A percentile compares a stretch with the other conserved stretches of the same genome.
Conservation (phyloP, 2,797 vertebrate species). For the Myotis pilosus region DNA sequence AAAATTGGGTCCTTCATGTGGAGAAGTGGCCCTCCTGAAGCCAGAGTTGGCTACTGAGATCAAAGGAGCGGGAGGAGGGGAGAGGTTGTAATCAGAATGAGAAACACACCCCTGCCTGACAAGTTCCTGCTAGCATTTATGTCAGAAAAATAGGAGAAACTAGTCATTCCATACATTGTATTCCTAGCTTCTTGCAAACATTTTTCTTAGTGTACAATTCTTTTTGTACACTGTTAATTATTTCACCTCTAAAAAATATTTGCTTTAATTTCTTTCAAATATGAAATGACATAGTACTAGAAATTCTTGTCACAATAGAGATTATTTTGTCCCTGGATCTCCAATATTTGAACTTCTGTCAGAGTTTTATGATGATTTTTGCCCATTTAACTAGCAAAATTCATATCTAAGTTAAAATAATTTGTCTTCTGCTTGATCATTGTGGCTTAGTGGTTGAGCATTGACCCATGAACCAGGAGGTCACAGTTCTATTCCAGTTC, state of each 20-base stretch:
- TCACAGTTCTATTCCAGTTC: too few species aligned
- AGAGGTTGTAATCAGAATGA: not conserved
- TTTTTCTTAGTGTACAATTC: not conserved
- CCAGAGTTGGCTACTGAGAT: not conserved
- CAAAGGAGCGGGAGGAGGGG: not conserved
- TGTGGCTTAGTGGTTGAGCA: too few species aligned
- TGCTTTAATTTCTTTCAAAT: not conserved
- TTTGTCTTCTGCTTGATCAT: not conserved
- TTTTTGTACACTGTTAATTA: conserved; percentile 18
- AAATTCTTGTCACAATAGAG: not conserved
- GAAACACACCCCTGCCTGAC: not conserved
- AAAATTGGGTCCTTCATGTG: not conserved
- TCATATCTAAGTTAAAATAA: conserved; percentile 55
- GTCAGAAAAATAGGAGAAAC: not conserved
- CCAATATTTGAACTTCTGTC: conserved; percentile 34
- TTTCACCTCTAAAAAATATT: not conserved
- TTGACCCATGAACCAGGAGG: too few species aligned
- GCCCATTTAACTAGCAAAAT: conserved; percentile 46
- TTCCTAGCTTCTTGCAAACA: not conserved
- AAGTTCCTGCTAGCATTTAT: not conserved
- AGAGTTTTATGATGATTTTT: conserved; percentile 60
- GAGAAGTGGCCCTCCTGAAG: not conserved
- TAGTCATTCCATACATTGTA: not conserved
- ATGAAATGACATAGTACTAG: not conserved
- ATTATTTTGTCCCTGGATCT: conserved; percentile 35